Base-by-base conservation (phyloP, 2,888 invertebrate genomes). In the Tachina grossa region DNA sequence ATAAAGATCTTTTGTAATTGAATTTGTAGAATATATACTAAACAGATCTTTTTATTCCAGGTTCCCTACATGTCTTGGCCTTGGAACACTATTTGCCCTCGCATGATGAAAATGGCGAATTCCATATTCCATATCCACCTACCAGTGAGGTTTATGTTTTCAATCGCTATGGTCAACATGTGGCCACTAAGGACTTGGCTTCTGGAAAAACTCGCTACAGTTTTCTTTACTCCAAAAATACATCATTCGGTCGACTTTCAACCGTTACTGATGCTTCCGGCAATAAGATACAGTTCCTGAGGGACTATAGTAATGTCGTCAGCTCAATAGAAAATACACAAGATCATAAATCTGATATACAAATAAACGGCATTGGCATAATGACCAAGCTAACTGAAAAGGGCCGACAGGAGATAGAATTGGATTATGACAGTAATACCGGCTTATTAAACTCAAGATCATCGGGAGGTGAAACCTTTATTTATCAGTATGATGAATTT, bases 151-250 rank as follows among this genome's bases (percentile, higher is more conserved):
- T 98, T 84, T 98, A 98, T 90, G 97, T 97, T 1, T 98, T 98
- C 92, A 98, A 98, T 93, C 95, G 97, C 41, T 98, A 98, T 91
- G 99, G 99, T 1, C 99, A 99, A 92, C 99, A 99, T 92, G 96
- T 97, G 41, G 96, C 97, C 41, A 99, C 99, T 2, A 97, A 97
- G 92, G 98, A 98, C 92, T 93, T 98, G 83, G 97, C 98, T 65
- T 98, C 98, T n/a, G 98, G 97, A 66, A 97, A 97, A 93, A 97
- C 97, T 8, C 95, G 98, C 91, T 99, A 98, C 93, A 97, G 98
- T 66, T 99, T 99, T 94, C 94, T 98, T 39, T 99, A 99, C 94
- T 98, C 98, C 66, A 99, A 99, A 91, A 98, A 98, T 91, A 98
- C 98, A 9, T 98, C 97, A 91, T 98, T 98, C 89, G 98, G 99